These are phyloP conservation scores for Trinectes maculatus DNA, from an alignment of 2,113 vertebrate species.

Conservation along the genomic window DNA sequence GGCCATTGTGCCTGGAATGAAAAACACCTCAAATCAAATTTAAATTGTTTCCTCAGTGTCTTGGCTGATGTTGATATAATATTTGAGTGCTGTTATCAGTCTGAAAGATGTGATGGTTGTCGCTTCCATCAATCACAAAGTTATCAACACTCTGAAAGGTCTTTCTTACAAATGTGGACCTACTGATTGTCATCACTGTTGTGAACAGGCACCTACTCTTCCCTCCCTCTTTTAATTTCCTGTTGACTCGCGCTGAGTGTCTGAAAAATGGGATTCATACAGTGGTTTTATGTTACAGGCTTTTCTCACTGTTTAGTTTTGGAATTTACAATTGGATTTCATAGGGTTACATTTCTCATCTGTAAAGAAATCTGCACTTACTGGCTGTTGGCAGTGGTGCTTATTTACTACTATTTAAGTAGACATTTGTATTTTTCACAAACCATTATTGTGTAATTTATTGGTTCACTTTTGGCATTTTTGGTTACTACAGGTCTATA, in stretches of 20 bases:
- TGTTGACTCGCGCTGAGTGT: constrained; percentile 60
- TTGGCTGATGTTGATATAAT: background rate
- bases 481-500: constrained; percentile 7
- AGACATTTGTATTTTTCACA: background rate
- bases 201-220: constrained; percentile 35
- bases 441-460: constrained; percentile 34
- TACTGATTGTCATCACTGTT: constrained; percentile 63
- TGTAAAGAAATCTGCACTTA: background rate
- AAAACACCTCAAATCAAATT: background rate
- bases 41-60: constrained; percentile 5
- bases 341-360: no score
- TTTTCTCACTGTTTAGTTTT: constrained; percentile 1
- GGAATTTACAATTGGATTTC: no score
- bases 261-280: constrained; percentile 50
- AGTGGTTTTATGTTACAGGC: constrained; percentile 20
- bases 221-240: constrained; percentile 77
- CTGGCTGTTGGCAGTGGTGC: constrained; percentile 5
- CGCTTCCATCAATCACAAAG: constrained; percentile 54
- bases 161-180: constrained; percentile 33
- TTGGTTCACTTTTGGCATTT: constrained; percentile 41
- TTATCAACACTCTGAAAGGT: constrained; percentile 47
- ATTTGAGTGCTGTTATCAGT: constrained; percentile 34
- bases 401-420: constrained; percentile 25
- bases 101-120: constrained; percentile 16
- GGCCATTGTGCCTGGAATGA: background rate